Conservation (phyloP, 2,797 vertebrate genomes). For the Nannoperca obscura region DNA sequence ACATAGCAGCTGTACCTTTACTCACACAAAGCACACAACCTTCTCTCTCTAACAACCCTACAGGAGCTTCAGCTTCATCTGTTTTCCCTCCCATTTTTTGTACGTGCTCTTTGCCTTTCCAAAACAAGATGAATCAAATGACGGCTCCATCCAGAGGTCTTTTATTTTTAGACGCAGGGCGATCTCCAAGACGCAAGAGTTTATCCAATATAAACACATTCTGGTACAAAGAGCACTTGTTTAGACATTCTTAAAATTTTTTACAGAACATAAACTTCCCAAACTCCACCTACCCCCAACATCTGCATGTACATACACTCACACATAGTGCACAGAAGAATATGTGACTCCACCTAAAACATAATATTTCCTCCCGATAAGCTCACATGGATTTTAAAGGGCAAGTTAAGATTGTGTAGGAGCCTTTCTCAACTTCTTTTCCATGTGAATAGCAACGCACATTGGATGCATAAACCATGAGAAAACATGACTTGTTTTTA, state of each 20-base stretch:
- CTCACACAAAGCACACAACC: conserved; percentile 33
- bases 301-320: conserved; percentile 43
- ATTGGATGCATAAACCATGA: neutral
- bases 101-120: conserved; percentile 44
- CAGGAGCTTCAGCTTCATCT: conserved; percentile 38
- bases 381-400: conserved; percentile 44
- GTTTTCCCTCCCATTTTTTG: conserved; percentile 40
- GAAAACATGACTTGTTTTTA: neutral
- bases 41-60: conserved; percentile 33
- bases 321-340: conserved; percentile 22
- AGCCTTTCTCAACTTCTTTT: neutral
- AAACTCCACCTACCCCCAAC: conserved; percentile 44
- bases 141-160: conserved; percentile 57
- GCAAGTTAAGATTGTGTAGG: conserved; percentile 17
- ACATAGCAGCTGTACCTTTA: conserved; percentile 30
- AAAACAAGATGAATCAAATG: conserved; percentile 59
- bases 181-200: conserved; percentile 67
- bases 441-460: neutral
- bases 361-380: conserved; percentile 62
- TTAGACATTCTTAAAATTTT: conserved; percentile 79
- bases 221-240: conserved; percentile 77
- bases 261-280: conserved; percentile 58
- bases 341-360: conserved; percentile 56
- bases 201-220: conserved; percentile 83
- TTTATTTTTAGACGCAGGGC: conserved; percentile 78